Conservation (phyloP, 2,888 invertebrate species). For the Helleia helle region DNA sequence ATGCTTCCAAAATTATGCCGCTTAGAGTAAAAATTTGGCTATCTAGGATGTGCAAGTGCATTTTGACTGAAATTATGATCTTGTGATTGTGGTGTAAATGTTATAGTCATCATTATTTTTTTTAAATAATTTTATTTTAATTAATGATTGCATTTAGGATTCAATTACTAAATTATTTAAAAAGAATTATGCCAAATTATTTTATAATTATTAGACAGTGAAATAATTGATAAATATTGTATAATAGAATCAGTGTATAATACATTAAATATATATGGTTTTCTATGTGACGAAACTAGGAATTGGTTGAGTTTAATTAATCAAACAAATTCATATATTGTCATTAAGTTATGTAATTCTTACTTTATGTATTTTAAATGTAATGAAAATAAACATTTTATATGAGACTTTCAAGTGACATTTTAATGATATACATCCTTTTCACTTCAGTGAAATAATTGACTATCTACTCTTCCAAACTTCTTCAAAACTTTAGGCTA, state of each 20-base stretch:
- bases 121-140: conserved; percentile 48
- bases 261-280: conserved; percentile 20
- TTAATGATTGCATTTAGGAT: conserved; percentile 59
- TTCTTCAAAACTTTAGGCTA: conserved; percentile 49
- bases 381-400: conserved; percentile 72
- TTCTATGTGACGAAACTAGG: conserved; percentile 30
- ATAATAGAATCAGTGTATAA: conserved; percentile 9
- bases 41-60: conserved; percentile 51
- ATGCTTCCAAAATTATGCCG: conserved; percentile 62
- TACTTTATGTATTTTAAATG: conserved; percentile 59
- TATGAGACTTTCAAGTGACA: conserved; percentile 61
- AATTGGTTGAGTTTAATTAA: conserved; percentile 39
- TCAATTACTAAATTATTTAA: conserved; percentile 34
- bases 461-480: too few species aligned
- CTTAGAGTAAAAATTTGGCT: conserved; percentile 44
- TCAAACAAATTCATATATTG: conserved; percentile 39
- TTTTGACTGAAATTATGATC: conserved; percentile 60
- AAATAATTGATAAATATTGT: conserved; percentile 10
- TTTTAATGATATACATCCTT: too few species aligned
- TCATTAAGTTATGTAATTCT: conserved; percentile 53
- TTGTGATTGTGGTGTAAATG: conserved; percentile 65
- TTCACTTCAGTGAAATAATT: too few species aligned
- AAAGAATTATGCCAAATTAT: conserved; percentile 63
- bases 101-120: conserved; percentile 47
- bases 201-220: conserved; percentile 39